These are phyloP conservation scores for Dyspetes luteomarginatus DNA, from an alignment of 2,888 invertebrate species.

Conservation along the genomic window DNA sequence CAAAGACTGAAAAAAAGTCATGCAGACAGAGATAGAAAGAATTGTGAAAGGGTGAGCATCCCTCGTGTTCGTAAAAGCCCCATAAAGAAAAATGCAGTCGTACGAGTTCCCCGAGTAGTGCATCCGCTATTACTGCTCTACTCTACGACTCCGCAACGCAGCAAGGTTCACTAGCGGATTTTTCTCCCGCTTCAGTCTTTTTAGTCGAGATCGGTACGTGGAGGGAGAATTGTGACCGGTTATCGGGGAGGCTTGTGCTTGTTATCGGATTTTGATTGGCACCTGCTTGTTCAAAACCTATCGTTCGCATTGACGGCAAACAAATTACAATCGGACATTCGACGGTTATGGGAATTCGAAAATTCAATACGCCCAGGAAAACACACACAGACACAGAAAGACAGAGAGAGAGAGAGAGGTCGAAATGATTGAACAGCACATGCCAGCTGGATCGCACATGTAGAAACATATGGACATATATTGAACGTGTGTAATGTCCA, in stretches of 20 bases:
- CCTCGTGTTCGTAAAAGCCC: background rate
- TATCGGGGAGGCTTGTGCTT: background rate
- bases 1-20: background rate
- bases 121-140: background rate
- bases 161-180: background rate
- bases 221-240: background rate
- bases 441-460: background rate
- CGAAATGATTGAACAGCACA: slow-evolving; percentile 39
- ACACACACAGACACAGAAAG: too few species aligned
- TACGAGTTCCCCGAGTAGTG: slow-evolving; percentile 1
- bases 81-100: background rate
- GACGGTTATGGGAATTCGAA: slow-evolving; percentile 16
- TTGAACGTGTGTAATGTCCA: background rate
- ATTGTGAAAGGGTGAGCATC: background rate
- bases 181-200: background rate
- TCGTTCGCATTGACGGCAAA: slow-evolving; percentile 20
- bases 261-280: slow-evolving; percentile 18
- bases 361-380: slow-evolving; percentile 18
- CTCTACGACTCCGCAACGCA: slow-evolving; percentile 5
- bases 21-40: background rate
- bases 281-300: slow-evolving; percentile 10
- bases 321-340: slow-evolving; percentile 36
- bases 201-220: background rate
- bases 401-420: slow-evolving; percentile 7
- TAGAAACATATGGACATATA: slow-evolving; percentile 34